Base-by-base conservation (phyloP, 2,888 invertebrate species). In the Gisinianus flammeolus region DNA sequence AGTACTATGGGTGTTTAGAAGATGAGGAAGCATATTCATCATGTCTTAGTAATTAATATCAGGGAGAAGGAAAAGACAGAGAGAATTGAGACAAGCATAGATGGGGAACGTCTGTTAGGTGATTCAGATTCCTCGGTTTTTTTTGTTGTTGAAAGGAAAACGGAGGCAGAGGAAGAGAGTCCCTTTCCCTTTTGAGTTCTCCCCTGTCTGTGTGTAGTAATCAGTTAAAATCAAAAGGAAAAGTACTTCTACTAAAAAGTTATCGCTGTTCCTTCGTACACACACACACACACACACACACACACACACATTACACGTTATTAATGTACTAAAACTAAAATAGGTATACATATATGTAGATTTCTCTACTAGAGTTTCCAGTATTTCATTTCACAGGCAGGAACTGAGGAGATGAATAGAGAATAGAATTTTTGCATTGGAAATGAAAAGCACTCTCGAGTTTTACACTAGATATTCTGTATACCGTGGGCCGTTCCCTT, bases 1-100 rank as follows among this genome's bases (percentile, higher is more conserved):
- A 30, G 22, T 3, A 56, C 16, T 12, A 22, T 16, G 52, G 10
- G 58, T 12, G 26, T 64, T 4, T 4, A 64, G 19, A 28, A 26
- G 52, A 70, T 52, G 69, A 52, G 52, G 52, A 54, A 71, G 54
- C 30, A 71, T 52, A 71, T 71, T 71, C 56, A 71, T 71, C 71
- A 71, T 71, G 71, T 44, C 69, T 44, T 28, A 54, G 71, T 56
- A 71, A 71, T 71, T 71, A 71, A 71, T 71, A 54, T 30, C 56
- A 56, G 71, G 12, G 31, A 44, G 16, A 16, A 58, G 26, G 28
- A 16, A 44, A 16, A 44, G 52, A 44, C 10, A 44, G 52, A 24
- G 30, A 66, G 66, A 66, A 26, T 30, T 8, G 66, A 54, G 54
- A 66, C 28, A 30, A 30, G 19, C 12, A 66, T 22, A 66, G 66